Percentiles rank a stretch among this genome's conserved stretches.
These are phyloP conservation scores for Leucoraja ocellata DNA, from an alignment of 2,797 vertebrate genomes.

Conservation along the genomic window DNA sequence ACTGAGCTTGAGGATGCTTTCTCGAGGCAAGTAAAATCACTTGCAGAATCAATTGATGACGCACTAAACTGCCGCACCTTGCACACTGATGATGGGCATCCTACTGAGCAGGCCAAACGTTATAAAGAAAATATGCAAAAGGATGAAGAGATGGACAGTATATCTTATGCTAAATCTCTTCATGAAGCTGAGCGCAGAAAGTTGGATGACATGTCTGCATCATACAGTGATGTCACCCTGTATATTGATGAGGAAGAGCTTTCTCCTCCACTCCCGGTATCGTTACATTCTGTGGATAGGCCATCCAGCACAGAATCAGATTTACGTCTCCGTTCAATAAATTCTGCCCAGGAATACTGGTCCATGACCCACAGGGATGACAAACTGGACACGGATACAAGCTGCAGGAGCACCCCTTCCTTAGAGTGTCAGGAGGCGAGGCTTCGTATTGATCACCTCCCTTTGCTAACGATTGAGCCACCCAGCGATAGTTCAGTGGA, in stretches of 20 bases:
- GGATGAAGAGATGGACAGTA: constrained; percentile 50
- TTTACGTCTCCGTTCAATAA: constrained; percentile 69
- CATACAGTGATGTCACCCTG: constrained; percentile 90
- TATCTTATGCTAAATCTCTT: constrained; percentile 62
- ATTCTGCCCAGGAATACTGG: constrained; percentile 83
- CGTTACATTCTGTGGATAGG: constrained; percentile 66
- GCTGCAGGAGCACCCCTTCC: constrained; percentile 84
- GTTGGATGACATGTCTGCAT: constrained; percentile 86
- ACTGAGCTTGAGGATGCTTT: constrained; percentile 95
- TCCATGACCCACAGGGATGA: constrained; percentile 80
- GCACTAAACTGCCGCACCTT: constrained; percentile 88
- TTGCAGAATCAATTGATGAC: constrained; percentile 92
- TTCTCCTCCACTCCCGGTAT: constrained; percentile 77
- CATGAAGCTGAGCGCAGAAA: constrained; percentile 67
- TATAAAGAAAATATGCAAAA: constrained; percentile 36
- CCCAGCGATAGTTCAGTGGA: constrained; percentile 92
- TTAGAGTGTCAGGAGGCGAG: constrained; percentile 81
- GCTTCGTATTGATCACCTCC: constrained; percentile 77
- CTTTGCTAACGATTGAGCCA: constrained; percentile 83
- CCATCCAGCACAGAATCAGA: constrained; percentile 79
- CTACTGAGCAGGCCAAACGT: constrained; percentile 56
- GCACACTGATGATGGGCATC: constrained; percentile 72
- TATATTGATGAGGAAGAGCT: constrained; percentile 95
- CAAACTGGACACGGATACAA: constrained; percentile 81
- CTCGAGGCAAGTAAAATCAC: constrained; percentile 90